Percentiles rank a stretch among this genome's conserved stretches.
phyloP scores from a whole-genome alignment of 2,113 vertebrate species.

The Colaptes auratus region DNA sequence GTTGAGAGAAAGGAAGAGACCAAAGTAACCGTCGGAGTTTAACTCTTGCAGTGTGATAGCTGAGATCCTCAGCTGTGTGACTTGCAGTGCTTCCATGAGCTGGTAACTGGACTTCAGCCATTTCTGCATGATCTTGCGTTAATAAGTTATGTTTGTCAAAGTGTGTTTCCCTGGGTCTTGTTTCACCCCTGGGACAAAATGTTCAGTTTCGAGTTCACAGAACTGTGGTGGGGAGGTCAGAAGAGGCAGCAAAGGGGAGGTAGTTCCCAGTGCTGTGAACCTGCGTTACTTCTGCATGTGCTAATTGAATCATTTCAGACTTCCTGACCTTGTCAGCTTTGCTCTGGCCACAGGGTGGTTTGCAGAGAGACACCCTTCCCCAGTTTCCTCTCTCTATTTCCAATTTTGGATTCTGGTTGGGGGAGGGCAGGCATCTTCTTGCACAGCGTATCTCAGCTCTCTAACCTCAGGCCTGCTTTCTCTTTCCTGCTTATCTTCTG shows the following conservation, averaged over 20 bases:
- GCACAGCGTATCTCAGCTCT: background rate
- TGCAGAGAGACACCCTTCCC: background rate
- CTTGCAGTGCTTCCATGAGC: background rate
- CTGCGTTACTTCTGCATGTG: background rate
- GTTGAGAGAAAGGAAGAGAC: background rate
- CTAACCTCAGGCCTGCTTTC: background rate
- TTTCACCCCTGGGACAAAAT: background rate
- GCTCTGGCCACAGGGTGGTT: background rate
- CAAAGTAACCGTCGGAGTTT: background rate
- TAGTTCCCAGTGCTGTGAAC: background rate
- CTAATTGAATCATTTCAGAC: background rate
- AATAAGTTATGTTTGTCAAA: background rate
- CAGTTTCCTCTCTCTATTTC: slow-evolving; percentile 27
- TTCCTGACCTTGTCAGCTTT: slow-evolving; percentile 7
- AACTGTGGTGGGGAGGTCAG: background rate
- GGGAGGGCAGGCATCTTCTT: background rate
- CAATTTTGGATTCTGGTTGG: background rate
- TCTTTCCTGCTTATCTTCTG: background rate
- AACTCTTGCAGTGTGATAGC: background rate
- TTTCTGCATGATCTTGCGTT: background rate
- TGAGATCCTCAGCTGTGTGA: background rate
- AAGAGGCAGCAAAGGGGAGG: background rate
- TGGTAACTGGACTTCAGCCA: background rate
- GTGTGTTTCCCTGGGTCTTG: background rate
- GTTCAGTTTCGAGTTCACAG: background rate